Percentiles rank a stretch among this genome's conserved stretches.
phyloP scores from a whole-genome alignment of 2,113 vertebrate genomes.

The Miniopterus natalensis region DNA sequence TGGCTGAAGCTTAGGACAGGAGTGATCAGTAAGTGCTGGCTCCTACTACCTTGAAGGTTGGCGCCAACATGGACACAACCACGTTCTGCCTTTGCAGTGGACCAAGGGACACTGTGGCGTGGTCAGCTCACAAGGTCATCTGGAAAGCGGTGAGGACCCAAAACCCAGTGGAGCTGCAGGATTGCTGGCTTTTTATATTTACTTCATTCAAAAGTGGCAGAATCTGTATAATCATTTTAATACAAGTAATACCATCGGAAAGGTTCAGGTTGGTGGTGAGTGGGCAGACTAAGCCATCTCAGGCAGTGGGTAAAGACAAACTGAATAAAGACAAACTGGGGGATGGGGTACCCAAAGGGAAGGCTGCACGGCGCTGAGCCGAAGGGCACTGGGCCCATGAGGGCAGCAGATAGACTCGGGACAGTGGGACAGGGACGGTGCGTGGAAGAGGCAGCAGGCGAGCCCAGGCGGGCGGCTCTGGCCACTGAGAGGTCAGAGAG shows the following conservation, averaged over 20 bases:
- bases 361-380: no score
- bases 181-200: not conserved
- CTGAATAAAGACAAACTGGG: no score
- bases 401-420: no score
- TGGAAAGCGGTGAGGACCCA: not conserved
- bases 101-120: not conserved
- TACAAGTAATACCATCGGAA: not conserved
- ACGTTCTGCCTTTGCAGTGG: not conserved
- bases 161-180: not conserved
- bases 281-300: no score
- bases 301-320: no score
- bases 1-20: not conserved
- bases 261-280: no score
- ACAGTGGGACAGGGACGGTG: no score
- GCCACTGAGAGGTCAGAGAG: no score
- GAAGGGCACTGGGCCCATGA: no score
- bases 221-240: not conserved
- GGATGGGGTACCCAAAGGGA: no score
- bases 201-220: not conserved
- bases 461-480: no score
- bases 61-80: not conserved
- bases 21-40: not conserved
- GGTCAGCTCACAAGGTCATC: not conserved
- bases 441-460: no score
- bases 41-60: not conserved